Percentiles rank a stretch among this genome's conserved stretches.
These are phyloP conservation scores for Eleutherodactylus coqui DNA, from an alignment of 2,797 vertebrate genomes.

Conservation along the genomic window DNA sequence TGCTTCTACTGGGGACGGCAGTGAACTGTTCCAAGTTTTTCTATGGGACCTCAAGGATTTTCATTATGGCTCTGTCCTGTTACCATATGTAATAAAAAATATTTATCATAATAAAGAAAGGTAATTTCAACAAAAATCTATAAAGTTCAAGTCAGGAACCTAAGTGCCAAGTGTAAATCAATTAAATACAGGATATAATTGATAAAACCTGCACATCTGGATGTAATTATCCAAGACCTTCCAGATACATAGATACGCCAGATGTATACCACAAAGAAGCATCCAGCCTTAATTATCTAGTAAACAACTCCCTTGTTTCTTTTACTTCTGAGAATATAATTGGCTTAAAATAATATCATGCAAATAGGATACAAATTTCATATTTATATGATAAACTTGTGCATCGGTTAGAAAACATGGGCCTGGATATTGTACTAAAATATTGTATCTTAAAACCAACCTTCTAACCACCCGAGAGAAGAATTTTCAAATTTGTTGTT, in stretches of 20 bases:
- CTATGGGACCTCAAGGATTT: no score
- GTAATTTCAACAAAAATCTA: no score
- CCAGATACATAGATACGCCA: slow-evolving; percentile 13
- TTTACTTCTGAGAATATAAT: slow-evolving; percentile 3
- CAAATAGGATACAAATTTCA: not conserved
- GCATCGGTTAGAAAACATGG: no score
- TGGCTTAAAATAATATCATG: not conserved
- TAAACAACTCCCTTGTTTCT: slow-evolving; percentile 17
- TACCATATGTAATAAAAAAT: no score
- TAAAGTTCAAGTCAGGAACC: not conserved
- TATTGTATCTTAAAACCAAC: no score
- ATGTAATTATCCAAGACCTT: slow-evolving; percentile 12
- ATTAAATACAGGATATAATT: not conserved
- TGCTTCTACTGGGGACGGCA: no score
- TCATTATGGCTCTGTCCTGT: no score
- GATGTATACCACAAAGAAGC: not conserved
- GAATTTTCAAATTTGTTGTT: no score
- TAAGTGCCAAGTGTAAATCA: not conserved
- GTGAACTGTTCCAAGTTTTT: no score
- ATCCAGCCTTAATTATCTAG: slow-evolving; percentile 6
- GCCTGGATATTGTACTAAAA: no score
- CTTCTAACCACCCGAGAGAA: no score
- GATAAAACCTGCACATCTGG: slow-evolving; percentile 35
- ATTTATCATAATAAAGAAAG: no score
- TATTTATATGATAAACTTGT: not conserved